These are phyloP conservation scores for Mirza zaza DNA, from an alignment of 2,113 vertebrate species.

Conservation along the genomic window DNA sequence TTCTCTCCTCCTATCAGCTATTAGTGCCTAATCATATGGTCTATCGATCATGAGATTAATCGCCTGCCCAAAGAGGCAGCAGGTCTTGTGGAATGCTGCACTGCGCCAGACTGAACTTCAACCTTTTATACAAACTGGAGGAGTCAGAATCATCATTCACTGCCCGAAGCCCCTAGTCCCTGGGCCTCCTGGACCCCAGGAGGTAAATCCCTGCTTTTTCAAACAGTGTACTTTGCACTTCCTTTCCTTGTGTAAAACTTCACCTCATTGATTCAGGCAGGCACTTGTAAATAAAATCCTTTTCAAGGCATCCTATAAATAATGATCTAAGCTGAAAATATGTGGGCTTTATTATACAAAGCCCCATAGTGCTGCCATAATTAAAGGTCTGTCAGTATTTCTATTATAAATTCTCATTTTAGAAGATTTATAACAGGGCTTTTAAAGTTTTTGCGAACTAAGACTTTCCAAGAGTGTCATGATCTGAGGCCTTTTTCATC, in stretches of 20 bases:
- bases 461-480: constrained; percentile 76
- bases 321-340: constrained; percentile 84
- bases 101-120: constrained; percentile 86
- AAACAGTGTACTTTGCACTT: constrained; percentile 77
- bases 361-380: constrained; percentile 81
- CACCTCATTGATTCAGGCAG: constrained; percentile 72
- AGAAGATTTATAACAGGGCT: constrained; percentile 81
- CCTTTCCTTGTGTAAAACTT: constrained; percentile 79
- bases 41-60: constrained; percentile 94
- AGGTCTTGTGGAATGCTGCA: constrained; percentile 86
- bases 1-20: constrained; percentile 89
- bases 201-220: constrained; percentile 83
- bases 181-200: constrained; percentile 78
- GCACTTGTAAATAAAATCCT: constrained; percentile 81
- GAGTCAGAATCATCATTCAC: constrained; percentile 86
- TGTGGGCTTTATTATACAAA: constrained; percentile 81
- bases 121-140: constrained; percentile 86
- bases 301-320: constrained; percentile 82
- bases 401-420: constrained; percentile 84
- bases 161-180: constrained; percentile 75
- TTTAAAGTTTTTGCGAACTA: constrained; percentile 81
- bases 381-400: constrained; percentile 84
- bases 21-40: constrained; percentile 94
- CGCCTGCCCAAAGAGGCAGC: constrained; percentile 88
- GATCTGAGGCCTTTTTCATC: constrained; percentile 66